Percentiles rank a stretch among this genome's conserved stretches.
phyloP scores from a whole-genome alignment of 2,797 vertebrate genomes.

The Rhabdophis nuchalis region DNA sequence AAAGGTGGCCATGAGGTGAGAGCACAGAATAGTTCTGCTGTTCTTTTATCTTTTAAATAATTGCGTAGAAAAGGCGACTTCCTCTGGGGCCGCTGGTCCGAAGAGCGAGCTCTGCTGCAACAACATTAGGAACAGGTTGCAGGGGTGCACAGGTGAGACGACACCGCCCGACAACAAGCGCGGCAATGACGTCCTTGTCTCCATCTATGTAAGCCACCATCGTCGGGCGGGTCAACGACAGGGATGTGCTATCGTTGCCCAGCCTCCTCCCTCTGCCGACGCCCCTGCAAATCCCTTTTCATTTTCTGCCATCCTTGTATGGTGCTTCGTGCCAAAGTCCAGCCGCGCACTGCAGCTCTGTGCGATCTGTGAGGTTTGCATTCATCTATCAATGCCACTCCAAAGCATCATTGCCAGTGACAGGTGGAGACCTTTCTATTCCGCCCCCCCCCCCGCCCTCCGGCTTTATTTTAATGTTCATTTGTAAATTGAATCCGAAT shows the following conservation, averaged over 20 bases:
- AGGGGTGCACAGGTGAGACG: neutral
- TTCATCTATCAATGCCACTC: neutral
- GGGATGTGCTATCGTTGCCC: neutral
- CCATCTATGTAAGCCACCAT: accelerated
- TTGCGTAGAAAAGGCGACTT: neutral
- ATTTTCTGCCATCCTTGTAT: neutral
- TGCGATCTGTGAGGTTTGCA: neutral
- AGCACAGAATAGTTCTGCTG: neutral
- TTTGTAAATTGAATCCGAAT: neutral
- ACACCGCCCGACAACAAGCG: neutral
- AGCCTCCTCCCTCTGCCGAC: neutral
- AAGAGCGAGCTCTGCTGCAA: neutral
- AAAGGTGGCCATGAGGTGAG: neutral
- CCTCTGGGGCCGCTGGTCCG: neutral
- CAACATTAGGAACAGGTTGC: neutral
- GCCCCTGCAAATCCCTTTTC: neutral
- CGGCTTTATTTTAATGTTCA: neutral
- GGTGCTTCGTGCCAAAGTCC: neutral
- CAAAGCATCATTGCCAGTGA: neutral
- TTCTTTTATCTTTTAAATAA: neutral
- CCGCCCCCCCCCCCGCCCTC: neutral
- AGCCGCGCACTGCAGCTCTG: neutral
- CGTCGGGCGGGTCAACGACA: neutral
- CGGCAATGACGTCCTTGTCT: neutral
- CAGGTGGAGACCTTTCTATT: neutral